These are phyloP conservation scores for Ceraclea dissimilis DNA, from an alignment of 2,888 invertebrate species.

Conservation along the genomic window DNA sequence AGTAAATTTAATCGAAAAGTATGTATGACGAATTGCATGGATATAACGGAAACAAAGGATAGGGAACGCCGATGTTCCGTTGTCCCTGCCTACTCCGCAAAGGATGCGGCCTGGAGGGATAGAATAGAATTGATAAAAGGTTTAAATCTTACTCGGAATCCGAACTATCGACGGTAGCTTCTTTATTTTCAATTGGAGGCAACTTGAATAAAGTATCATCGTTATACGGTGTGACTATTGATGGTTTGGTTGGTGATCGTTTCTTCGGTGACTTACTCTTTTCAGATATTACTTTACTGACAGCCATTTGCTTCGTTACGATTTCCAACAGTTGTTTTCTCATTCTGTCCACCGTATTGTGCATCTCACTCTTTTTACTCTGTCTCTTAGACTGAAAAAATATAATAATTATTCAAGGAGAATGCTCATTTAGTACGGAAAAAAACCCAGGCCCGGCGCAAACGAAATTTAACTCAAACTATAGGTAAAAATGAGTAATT, in stretches of 20 bases:
- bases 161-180: conserved; percentile 34
- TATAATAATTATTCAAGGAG: not conserved
- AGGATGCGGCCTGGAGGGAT: too few relatives aligned
- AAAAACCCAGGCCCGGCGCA: too few relatives aligned
- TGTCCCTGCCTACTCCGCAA: too few relatives aligned
- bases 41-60: too few relatives aligned
- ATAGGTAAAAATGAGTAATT: too few relatives aligned
- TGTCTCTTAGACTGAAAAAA: conserved; percentile 57
- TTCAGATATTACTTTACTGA: conserved; percentile 57
- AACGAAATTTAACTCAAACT: too few relatives aligned
- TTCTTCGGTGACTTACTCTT: conserved; percentile 40
- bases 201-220: conserved; percentile 61
- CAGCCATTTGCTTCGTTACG: conserved; percentile 69
- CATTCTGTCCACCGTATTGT: conserved; percentile 63
- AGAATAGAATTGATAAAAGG: too few relatives aligned
- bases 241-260: conserved; percentile 30
- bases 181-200: conserved; percentile 42
- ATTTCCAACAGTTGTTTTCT: conserved; percentile 66
- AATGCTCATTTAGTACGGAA: too few relatives aligned
- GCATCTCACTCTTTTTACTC: conserved; percentile 61
- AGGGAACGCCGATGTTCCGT: too few relatives aligned
- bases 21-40: too few relatives aligned
- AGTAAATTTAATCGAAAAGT: too few relatives aligned
- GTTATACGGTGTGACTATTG: conserved; percentile 28
- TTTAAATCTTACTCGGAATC: conserved; percentile 38